These are phyloP conservation scores for Acropternis orthonyx DNA, from an alignment of 2,797 vertebrate species.

Conservation along the genomic window DNA sequence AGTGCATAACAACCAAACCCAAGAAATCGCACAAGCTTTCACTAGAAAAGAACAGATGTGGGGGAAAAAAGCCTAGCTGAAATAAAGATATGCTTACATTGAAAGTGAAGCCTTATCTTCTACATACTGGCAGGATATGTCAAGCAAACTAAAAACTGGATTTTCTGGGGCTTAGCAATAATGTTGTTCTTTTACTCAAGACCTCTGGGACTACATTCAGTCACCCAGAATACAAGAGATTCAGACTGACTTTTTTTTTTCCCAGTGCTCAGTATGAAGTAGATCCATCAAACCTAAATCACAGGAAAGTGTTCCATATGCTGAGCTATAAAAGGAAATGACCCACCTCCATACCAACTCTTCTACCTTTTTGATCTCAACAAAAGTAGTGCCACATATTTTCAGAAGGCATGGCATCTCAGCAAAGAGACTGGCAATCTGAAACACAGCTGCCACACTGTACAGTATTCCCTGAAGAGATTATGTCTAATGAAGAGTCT, in stretches of 20 bases:
- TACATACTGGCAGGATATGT: background rate
- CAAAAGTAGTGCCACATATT: background rate
- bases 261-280: background rate
- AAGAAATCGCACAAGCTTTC: background rate
- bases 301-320: background rate
- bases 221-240: background rate
- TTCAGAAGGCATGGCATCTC: background rate
- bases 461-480: conserved; percentile 48
- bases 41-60: background rate
- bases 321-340: background rate
- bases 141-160: background rate
- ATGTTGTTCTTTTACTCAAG: background rate
- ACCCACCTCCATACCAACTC: background rate
- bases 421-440: background rate
- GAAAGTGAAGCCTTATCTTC: background rate
- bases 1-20: background rate
- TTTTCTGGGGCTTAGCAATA: background rate
- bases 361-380: background rate
- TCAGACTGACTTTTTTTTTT: background rate
- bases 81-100: background rate
- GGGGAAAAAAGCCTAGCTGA: background rate
- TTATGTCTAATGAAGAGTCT: conserved; percentile 52
- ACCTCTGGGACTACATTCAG: background rate
- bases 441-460: conserved; percentile 37
- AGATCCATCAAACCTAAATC: background rate